Conservation (phyloP, 1,140 invertebrate species). For the Hylyphantes graminicola region DNA sequence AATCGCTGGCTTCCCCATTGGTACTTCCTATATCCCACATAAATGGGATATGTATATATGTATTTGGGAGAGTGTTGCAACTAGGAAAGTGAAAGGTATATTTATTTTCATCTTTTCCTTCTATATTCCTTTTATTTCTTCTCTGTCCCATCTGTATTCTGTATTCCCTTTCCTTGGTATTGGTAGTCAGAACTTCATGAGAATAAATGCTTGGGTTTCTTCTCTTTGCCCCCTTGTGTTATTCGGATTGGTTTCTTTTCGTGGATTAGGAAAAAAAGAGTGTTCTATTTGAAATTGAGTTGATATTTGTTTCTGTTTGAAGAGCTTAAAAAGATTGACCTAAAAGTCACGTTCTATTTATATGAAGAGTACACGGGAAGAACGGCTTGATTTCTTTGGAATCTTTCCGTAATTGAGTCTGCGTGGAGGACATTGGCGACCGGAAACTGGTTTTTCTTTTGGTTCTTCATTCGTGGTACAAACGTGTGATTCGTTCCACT, state of each 20-base stretch:
- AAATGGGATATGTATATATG: slow-evolving; percentile 17
- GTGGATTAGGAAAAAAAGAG: background rate
- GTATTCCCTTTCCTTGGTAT: background rate
- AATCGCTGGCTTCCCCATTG: slow-evolving; percentile 12
- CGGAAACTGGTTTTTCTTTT: no score
- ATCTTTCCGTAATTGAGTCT: no score
- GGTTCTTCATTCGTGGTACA: no score
- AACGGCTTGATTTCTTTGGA: no score
- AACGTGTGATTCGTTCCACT: no score
- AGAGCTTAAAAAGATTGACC: no score
- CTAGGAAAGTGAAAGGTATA: slow-evolving; percentile 13
- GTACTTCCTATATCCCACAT: background rate
- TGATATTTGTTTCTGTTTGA: no score
- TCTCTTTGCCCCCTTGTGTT: background rate
- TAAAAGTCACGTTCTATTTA: no score
- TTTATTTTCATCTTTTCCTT: slow-evolving; percentile 43
- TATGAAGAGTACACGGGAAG: no score
- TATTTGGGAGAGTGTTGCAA: background rate
- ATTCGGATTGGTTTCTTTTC: slow-evolving; percentile 1
- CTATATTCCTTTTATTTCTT: slow-evolving; percentile 14
- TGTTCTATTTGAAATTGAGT: no score
- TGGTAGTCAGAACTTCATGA: slow-evolving; percentile 8
- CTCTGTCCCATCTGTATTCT: no score
- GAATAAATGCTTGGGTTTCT: slow-evolving; percentile 24
- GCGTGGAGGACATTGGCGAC: no score